Conservation (phyloP, 2,113 vertebrate species). For the Cyphotilapia sp. region DNA sequence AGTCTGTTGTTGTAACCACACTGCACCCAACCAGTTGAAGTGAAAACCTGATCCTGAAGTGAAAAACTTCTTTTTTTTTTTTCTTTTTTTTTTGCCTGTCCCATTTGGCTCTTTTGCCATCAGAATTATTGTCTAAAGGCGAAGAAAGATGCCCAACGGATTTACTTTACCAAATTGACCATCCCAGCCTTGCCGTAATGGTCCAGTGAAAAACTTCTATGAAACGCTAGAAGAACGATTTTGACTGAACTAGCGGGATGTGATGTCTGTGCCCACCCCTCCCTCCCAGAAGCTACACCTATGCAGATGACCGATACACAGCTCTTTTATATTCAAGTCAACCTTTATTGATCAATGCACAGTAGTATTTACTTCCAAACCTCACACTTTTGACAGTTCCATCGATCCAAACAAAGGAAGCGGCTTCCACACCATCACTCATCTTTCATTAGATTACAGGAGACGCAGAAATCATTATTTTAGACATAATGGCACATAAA, state of each 20-base stretch:
- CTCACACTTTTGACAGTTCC: conserved; percentile 27
- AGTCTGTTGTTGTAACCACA: background rate
- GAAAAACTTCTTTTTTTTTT: background rate
- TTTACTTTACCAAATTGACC: no score
- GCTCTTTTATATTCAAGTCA: conserved; percentile 32
- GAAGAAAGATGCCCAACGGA: no score
- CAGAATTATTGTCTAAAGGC: no score
- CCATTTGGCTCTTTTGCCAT: no score
- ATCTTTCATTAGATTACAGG: conserved; percentile 53
- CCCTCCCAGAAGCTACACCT: background rate
- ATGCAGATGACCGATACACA: conserved; percentile 22
- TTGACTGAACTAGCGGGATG: background rate
- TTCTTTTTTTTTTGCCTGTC: no score
- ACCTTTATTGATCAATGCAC: conserved; percentile 56
- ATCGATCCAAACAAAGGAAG: conserved; percentile 49
- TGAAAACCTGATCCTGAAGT: background rate
- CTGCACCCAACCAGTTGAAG: background rate
- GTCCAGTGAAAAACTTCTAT: background rate
- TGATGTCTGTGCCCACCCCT: background rate
- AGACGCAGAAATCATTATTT: conserved; percentile 54
- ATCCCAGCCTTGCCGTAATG: no score
- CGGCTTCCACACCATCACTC: conserved; percentile 40
- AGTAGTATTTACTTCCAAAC: conserved; percentile 50
- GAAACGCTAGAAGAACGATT: background rate
- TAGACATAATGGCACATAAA: conserved; percentile 41